Evolutionary conservation across 2,797 vertebrate species (phyloP).

Genomic region (Xenopus petersii): DNA sequence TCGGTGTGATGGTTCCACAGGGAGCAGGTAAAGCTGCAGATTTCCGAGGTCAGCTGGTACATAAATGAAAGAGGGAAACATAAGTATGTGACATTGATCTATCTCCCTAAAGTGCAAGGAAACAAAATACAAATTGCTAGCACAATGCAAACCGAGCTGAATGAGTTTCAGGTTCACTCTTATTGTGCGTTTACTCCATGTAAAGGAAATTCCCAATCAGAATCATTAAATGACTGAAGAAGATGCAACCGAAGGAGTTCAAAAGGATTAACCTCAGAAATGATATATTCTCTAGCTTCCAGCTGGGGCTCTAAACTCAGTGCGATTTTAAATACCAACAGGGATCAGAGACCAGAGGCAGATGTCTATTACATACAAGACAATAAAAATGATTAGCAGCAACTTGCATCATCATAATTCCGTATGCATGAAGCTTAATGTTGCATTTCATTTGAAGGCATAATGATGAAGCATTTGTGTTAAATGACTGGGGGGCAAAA

Average conservation of each 20-base stretch:
- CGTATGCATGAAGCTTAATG: background rate
- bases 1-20: conserved; percentile 96
- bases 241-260: conserved; percentile 12
- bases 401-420: background rate
- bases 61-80: conserved; percentile 4
- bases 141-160: background rate
- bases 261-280: conserved; percentile 31
- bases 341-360: background rate
- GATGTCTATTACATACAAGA: background rate
- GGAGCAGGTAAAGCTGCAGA: conserved; percentile 92
- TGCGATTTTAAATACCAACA: background rate
- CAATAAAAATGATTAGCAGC: background rate
- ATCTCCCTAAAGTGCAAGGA: background rate
- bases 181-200: conserved; percentile 17
- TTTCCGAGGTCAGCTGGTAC: conserved; percentile 87
- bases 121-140: background rate
- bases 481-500: no score
- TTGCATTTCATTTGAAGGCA: background rate
- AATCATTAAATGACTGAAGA: conserved; percentile 21
- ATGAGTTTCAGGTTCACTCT: background rate
- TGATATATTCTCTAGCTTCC: conserved; percentile 10
- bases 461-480: background rate
- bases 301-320: conserved; percentile 14
- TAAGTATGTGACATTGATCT: background rate
- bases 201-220: conserved; percentile 9